These are phyloP conservation scores for Archips xylosteana DNA, from an alignment of 2,888 invertebrate genomes.

Conservation along the genomic window DNA sequence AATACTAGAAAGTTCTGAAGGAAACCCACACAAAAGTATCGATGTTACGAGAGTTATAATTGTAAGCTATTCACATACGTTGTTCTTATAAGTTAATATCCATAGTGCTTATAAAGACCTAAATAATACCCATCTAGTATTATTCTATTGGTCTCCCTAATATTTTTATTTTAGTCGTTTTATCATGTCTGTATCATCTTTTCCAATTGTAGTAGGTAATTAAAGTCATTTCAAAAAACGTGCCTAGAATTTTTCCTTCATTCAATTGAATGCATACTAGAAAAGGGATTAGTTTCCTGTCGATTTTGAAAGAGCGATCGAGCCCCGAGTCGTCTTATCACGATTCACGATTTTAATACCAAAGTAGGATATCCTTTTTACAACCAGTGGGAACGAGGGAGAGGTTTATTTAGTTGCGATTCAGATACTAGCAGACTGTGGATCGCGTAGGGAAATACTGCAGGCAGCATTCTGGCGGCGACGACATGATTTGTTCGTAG, in stretches of 20 bases:
- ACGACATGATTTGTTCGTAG: conserved; percentile 72
- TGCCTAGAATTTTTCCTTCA: not conserved
- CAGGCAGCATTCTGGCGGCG: conserved; percentile 47
- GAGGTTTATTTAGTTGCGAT: conserved; percentile 5
- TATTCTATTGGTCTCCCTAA: too few relatives aligned
- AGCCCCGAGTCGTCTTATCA: not conserved
- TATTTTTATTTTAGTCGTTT: too few relatives aligned
- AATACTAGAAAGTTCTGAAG: not conserved
- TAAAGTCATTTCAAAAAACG: not conserved
- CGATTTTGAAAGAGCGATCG: conserved; percentile 30
- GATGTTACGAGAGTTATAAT: not conserved
- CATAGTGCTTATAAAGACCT: too few relatives aligned
- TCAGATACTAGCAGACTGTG: conserved; percentile 6
- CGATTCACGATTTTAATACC: conserved; percentile 9
- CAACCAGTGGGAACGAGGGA: conserved; percentile 1
- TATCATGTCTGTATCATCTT: too few relatives aligned
- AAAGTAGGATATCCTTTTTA: conserved; percentile 4
- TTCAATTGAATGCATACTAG: conserved; percentile 38
- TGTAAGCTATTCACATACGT: not conserved
- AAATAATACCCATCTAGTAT: too few relatives aligned
- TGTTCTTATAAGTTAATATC: not conserved
- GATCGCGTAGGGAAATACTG: conserved; percentile 40
- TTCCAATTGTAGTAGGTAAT: not conserved
- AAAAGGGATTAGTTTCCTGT: conserved; percentile 47
- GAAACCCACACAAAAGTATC: not conserved